Evolutionary conservation across 2,888 invertebrate genomes (phyloP).

Genomic region (Archaeoteleia sp.): DNA sequence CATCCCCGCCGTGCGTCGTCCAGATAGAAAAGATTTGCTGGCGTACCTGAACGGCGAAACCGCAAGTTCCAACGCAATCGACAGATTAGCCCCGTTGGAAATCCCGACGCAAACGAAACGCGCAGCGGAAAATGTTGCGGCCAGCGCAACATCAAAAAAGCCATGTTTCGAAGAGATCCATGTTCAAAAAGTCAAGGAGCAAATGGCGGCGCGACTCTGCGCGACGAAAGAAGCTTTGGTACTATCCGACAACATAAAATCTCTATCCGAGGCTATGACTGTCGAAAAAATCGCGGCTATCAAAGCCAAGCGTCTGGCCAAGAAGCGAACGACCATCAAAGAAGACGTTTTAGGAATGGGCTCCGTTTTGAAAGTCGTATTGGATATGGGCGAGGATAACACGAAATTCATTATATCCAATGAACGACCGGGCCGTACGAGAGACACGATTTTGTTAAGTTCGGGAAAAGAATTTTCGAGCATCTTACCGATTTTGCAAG

Average conservation of each 20-base stretch:
- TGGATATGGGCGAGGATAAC: slow-evolving; percentile 96
- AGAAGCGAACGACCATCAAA: slow-evolving; percentile 96
- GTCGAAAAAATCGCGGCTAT: slow-evolving; percentile 99
- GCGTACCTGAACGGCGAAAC: slow-evolving; percentile 98
- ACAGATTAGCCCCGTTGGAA: slow-evolving; percentile 97
- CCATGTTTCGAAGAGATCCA: slow-evolving; percentile 94
- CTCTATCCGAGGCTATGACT: slow-evolving; percentile 97
- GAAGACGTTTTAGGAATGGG: slow-evolving; percentile 91
- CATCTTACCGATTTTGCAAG: too few relatives aligned
- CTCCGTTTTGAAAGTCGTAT: slow-evolving; percentile 89
- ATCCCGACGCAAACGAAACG: slow-evolving; percentile 96
- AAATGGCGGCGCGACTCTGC: slow-evolving; percentile 94
- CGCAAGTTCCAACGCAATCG: slow-evolving; percentile 92
- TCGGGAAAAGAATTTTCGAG: slow-evolving; percentile 82
- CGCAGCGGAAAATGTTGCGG: slow-evolving; percentile 86
- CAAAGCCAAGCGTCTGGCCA: slow-evolving; percentile 96
- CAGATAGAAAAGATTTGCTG: slow-evolving; percentile 96
- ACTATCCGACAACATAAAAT: slow-evolving; percentile 94
- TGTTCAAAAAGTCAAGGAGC: slow-evolving; percentile 94
- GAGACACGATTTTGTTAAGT: slow-evolving; percentile 96
- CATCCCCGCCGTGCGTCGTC: slow-evolving; percentile 95
- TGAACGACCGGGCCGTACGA: slow-evolving; percentile 96
- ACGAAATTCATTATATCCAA: slow-evolving; percentile 97
- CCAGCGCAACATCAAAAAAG: slow-evolving; percentile 87
- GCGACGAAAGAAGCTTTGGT: slow-evolving; percentile 96